A percentile compares a stretch with the other conserved stretches of the same genome.
Evolutionary conservation across 2,113 vertebrate species (phyloP).

Genomic region (Tretioscincus oriximinensis): DNA sequence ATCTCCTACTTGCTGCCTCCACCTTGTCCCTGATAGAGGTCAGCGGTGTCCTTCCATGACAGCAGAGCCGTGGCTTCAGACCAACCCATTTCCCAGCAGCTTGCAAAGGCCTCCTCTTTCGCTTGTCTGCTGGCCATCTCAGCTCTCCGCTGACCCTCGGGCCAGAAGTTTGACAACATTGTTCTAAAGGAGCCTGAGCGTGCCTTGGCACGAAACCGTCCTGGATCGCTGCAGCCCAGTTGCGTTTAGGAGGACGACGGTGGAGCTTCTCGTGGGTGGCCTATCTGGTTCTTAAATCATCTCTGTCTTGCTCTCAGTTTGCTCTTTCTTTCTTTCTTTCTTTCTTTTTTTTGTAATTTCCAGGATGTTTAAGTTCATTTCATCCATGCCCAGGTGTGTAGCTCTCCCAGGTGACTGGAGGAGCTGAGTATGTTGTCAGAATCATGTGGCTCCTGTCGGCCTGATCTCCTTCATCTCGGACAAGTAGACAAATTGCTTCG

Average conservation of each 20-base stretch:
- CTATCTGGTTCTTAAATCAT: constrained; percentile 22
- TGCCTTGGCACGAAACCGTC: neutral
- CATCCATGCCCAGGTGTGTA: neutral
- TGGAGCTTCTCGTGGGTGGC: constrained; percentile 10
- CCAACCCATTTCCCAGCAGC: too few relatives aligned
- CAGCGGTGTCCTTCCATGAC: too few relatives aligned
- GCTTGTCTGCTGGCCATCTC: neutral
- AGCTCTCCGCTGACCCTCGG: neutral
- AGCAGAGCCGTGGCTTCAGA: too few relatives aligned
- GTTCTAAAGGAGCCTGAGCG: neutral
- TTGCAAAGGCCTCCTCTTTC: too few relatives aligned
- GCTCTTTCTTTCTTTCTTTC: neutral
- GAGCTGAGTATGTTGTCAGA: neutral
- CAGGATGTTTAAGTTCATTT: neutral
- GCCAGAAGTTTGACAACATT: neutral
- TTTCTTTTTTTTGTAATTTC: neutral
- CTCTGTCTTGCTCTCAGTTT: neutral
- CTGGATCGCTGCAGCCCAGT: neutral
- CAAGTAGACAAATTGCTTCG: constrained; percentile 14
- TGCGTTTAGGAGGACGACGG: neutral
- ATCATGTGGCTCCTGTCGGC: neutral
- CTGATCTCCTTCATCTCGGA: neutral
- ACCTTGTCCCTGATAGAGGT: too few relatives aligned
- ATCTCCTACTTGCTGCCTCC: too few relatives aligned
- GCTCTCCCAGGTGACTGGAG: neutral